Conservation (phyloP, 2,888 invertebrate species). For the Drosophila longiperda region DNA sequence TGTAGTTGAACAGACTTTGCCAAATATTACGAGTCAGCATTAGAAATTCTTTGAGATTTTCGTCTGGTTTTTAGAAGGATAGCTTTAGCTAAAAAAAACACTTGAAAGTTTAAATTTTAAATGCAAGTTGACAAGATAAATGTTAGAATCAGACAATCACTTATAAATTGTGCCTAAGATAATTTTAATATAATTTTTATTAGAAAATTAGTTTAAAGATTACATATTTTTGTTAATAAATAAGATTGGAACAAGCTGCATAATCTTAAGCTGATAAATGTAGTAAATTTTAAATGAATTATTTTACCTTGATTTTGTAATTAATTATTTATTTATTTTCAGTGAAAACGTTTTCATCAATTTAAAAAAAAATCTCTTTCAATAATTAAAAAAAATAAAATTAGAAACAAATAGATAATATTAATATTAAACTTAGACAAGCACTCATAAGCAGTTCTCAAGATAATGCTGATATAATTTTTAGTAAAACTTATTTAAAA, state of each 20-base stretch:
- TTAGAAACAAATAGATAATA: too few species aligned
- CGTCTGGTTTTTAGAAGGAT: constrained; percentile 3
- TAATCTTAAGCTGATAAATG: not conserved
- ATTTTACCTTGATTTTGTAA: not conserved
- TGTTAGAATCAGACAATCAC: not conserved
- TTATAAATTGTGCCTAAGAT: not conserved
- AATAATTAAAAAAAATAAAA: too few species aligned
- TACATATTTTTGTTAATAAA: not conserved
- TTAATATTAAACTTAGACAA: too few species aligned
- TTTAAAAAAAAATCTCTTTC: rapidly evolving
- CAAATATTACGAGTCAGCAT: constrained; percentile 5
- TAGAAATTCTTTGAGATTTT: constrained; percentile 9
- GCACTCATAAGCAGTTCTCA: too few species aligned
- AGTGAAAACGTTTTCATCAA: too few species aligned
- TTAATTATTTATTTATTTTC: not conserved
- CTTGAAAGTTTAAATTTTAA: not conserved
- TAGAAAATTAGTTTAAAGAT: not conserved
- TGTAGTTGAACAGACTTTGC: constrained; percentile 9
- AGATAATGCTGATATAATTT: too few species aligned
- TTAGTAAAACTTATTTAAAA: too few species aligned
- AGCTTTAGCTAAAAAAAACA: not conserved
- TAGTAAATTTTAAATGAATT: not conserved
- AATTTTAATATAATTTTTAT: not conserved
- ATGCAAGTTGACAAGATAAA: not conserved
- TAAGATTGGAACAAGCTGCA: too few species aligned